Conservation (phyloP, 2,797 vertebrate species). For the Pipistrellus pipistrellus region DNA sequence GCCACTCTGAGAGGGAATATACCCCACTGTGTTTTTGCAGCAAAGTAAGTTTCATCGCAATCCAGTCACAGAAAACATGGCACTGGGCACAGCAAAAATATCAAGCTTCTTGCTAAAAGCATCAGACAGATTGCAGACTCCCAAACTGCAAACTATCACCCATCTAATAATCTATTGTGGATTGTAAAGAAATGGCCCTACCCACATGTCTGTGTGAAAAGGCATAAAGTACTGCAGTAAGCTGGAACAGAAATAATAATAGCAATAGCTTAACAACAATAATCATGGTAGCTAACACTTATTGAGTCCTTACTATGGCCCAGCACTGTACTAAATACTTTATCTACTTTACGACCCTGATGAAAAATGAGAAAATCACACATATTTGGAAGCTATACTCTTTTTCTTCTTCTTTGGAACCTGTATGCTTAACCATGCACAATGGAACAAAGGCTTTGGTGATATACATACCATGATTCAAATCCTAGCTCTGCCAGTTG, state of each 20-base stretch:
- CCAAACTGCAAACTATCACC: conserved; percentile 15
- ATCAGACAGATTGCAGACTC: background rate
- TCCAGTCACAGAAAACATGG: background rate
- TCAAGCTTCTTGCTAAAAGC: conserved; percentile 42
- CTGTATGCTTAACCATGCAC: background rate
- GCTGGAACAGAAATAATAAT: background rate
- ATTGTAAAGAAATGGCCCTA: background rate
- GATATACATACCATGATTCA: background rate
- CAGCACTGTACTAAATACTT: background rate
- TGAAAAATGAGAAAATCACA: background rate
- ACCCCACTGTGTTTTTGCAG: background rate
- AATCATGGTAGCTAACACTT: background rate
- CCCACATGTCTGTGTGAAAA: conserved; percentile 11
- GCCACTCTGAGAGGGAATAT: background rate
- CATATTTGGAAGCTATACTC: background rate
- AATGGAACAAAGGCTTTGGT: background rate
- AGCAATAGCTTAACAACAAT: background rate
- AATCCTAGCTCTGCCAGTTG: background rate
- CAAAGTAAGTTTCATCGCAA: background rate
- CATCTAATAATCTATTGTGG: conserved; percentile 5
- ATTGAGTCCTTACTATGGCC: background rate
- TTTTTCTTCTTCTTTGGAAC: background rate
- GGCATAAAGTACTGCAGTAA: background rate
- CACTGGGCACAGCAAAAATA: background rate
- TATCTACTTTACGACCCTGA: background rate